phyloP scores from a whole-genome alignment of 2,113 vertebrate species.

The Rhegmatorhina hoffmannsi region DNA sequence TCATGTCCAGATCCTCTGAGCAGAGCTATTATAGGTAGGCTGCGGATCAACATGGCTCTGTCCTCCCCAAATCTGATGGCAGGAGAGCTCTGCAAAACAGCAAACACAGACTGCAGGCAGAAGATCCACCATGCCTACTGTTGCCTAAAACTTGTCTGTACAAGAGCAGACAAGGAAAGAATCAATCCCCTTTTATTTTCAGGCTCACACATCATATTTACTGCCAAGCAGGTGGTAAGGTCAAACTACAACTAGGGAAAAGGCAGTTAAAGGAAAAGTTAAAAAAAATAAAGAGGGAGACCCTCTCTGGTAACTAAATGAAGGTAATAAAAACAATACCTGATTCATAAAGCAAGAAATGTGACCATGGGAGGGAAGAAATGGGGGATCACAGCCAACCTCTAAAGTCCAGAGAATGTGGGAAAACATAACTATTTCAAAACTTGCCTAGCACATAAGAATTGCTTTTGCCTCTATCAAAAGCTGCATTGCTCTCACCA shows the following conservation, averaged over 20 bases:
- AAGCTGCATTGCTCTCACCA: conserved; percentile 26
- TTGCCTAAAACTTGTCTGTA: not conserved
- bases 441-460: conserved; percentile 6
- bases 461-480: conserved; percentile 31
- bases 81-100: not conserved
- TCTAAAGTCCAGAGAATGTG: not conserved
- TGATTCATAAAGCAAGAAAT: not conserved
- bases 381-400: not conserved
- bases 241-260: not conserved
- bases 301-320: not conserved
- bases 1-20: not conserved
- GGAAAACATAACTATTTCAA: conserved; percentile 39
- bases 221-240: not conserved
- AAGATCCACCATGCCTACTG: not conserved
- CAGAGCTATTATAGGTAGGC: not conserved
- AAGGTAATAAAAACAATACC: not conserved
- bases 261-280: not conserved
- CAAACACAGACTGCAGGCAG: not conserved
- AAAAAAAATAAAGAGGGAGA: not conserved
- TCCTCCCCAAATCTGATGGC: not conserved
- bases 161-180: not conserved
- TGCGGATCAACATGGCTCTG: not conserved
- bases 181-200: not conserved
- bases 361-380: not conserved
- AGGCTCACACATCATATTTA: not conserved